Percentiles rank a stretch among this genome's conserved stretches.
Evolutionary conservation across 2,797 vertebrate species (phyloP).

Genomic region (Amblyopsis hoosieri): DNA sequence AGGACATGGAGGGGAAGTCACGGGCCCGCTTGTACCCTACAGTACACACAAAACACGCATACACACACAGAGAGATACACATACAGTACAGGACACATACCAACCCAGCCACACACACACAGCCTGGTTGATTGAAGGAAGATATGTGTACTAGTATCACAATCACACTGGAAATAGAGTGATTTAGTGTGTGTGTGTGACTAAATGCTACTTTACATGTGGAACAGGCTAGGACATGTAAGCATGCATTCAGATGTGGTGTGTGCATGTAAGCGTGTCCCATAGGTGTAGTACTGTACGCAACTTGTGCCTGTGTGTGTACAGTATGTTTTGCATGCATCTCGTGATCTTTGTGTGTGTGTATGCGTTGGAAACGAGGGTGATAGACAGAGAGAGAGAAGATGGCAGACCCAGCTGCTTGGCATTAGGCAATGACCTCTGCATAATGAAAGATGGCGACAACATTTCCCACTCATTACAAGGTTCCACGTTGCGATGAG

Average conservation of each 20-base stretch:
- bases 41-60: too few species aligned
- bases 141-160: too few species aligned
- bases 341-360: conserved; percentile 17
- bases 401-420: conserved; percentile 87
- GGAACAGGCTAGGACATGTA: background rate
- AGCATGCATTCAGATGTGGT: too few species aligned
- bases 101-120: too few species aligned
- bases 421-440: conserved; percentile 92
- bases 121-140: too few species aligned
- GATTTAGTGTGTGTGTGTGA: too few species aligned
- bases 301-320: conserved; percentile 8
- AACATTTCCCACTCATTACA: conserved; percentile 93
- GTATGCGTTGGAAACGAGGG: conserved; percentile 4
- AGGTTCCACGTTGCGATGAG: conserved; percentile 90
- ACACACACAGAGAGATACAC: too few species aligned
- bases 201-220: too few species aligned
- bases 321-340: conserved; percentile 14
- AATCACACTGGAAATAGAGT: too few species aligned
- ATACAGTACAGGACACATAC: too few species aligned
- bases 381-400: conserved; percentile 35
- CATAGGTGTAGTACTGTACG: background rate
- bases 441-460: conserved; percentile 90
- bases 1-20: background rate
- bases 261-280: background rate
- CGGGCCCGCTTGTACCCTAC: too few species aligned